Evolutionary conservation across 2,797 vertebrate genomes (phyloP), one percentile per base, ranked within the genome.

Genomic region (Antennarius maculatus): DNA sequence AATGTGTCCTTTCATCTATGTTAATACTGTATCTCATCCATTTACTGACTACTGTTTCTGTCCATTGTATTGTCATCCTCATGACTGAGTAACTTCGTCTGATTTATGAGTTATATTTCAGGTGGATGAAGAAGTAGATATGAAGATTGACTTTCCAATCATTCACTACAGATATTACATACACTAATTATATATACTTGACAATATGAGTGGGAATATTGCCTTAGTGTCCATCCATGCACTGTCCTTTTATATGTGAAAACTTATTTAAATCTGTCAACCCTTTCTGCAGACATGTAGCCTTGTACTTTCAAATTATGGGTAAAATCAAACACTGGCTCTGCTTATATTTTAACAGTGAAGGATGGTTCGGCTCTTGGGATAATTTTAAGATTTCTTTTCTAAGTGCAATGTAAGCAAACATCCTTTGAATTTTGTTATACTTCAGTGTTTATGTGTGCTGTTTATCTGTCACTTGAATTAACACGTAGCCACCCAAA

Each of bases 401-500:
- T 58, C 61, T 53, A 80, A 86, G 85, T 90, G 85, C 84, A 87
- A 85, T 77, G 60, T 46, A 2, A 43, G 65, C 49, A 16, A 43
- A 47, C 11, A 3, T 55, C 61, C 16, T 49, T 11, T 54, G 34
- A 48, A 18, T 5, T 13, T 15, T 42, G 12, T 18, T 4, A 4
- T 23, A 1, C 42, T 16, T 13, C 4, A n/a, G 15, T 29, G 1
- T 61, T 13, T 18, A 45, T 48, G 65, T 39, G 39, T 48, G 12
- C 23, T 18, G 62, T 52, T 71, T 45, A 52, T 39, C 11, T 18
- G 7, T 74, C 70, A 57, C 71, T 79, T 76, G 79, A 71, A 80
- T 71, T 79, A 69, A 77, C 77, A 84, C 86, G 84, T 88, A 88
- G 82, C 82, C 84, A 42, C 60, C 55, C 60, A 53, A 57, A 61